A percentile compares a stretch with the other conserved stretches of the same genome.
These are phyloP conservation scores for Embiotoca jacksoni DNA, from an alignment of 2,113 vertebrate genomes.

Conservation along the genomic window DNA sequence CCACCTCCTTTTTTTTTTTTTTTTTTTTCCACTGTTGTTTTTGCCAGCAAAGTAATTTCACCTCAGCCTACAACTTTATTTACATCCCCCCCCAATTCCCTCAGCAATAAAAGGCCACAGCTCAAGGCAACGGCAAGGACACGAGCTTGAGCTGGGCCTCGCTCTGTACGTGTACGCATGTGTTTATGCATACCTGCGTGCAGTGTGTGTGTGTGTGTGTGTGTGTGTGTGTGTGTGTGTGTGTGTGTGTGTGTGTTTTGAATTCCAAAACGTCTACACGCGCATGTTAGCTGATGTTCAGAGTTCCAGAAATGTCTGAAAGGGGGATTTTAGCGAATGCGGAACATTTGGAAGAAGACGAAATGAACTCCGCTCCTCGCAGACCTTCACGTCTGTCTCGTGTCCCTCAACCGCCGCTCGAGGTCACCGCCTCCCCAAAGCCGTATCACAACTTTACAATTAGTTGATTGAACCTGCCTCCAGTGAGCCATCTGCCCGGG, in stretches of 20 bases:
- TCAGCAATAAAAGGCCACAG: slow-evolving; percentile 70
- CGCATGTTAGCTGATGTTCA: not conserved
- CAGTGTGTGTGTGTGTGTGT: slow-evolving; percentile 19
- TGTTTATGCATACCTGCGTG: slow-evolving; percentile 34
- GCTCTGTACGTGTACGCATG: slow-evolving; percentile 3
- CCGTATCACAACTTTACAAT: slow-evolving; percentile 73
- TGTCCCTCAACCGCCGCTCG: slow-evolving; percentile 51
- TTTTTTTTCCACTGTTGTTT: slow-evolving; percentile 34
- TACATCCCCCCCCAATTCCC: slow-evolving; percentile 77
- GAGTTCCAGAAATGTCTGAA: not conserved
- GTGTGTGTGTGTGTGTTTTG: slow-evolving; percentile 35
- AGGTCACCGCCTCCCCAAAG: slow-evolving; percentile 65
- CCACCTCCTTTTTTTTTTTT: slow-evolving; percentile 43
- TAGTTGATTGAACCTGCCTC: slow-evolving; percentile 77
- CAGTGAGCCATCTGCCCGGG: slow-evolving; percentile 69
- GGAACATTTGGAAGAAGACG: not conserved
- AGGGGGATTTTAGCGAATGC: not conserved
- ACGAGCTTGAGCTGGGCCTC: slow-evolving; percentile 37
- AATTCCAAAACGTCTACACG: slow-evolving; percentile 39
- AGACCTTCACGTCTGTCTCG: slow-evolving; percentile 25
- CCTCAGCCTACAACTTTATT: slow-evolving; percentile 81
- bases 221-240: too few relatives aligned
- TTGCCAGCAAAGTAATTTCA: slow-evolving; percentile 73
- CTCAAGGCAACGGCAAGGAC: slow-evolving; percentile 66
- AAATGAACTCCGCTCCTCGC: not conserved